Evolutionary conservation across 2,888 invertebrate species (phyloP).

Genomic region (Onchidella celtica): DNA sequence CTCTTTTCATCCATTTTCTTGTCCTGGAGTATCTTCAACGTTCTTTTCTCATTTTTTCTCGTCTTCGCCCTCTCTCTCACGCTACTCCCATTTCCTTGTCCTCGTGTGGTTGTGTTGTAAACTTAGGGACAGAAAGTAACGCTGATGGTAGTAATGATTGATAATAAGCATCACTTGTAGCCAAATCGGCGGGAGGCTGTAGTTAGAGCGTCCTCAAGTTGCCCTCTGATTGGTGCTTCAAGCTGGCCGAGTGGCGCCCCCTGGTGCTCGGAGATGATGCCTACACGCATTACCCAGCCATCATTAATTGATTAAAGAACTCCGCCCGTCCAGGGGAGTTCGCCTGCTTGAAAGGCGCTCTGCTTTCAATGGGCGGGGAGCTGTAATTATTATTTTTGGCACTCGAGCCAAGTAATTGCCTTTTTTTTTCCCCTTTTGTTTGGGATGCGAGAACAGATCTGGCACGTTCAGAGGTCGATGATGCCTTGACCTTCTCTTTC

Average conservation of each 20-base stretch:
- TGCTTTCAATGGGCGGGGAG: background rate
- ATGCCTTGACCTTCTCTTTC: background rate
- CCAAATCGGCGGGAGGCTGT: background rate
- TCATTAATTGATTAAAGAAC: constrained; percentile 26
- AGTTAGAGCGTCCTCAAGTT: background rate
- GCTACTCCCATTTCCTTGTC: background rate
- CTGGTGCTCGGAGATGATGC: constrained; percentile 5
- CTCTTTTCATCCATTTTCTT: no score
- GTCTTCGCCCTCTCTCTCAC: no score
- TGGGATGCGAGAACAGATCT: background rate
- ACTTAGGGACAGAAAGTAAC: no score
- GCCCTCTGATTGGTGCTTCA: background rate
- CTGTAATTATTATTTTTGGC: constrained; percentile 18
- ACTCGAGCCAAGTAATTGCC: constrained; percentile 6
- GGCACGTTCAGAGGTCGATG: background rate
- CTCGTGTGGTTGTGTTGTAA: background rate
- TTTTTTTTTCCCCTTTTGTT: no score
- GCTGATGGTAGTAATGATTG: background rate
- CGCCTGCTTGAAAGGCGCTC: background rate
- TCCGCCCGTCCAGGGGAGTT: background rate
- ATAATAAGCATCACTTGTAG: constrained; percentile 21
- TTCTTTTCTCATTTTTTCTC: no score
- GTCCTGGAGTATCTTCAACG: no score
- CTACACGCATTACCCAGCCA: background rate
- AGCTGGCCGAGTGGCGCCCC: background rate